These are phyloP conservation scores for Craseonycteris thonglongyai DNA, from an alignment of 2,113 vertebrate species.

Conservation along the genomic window DNA sequence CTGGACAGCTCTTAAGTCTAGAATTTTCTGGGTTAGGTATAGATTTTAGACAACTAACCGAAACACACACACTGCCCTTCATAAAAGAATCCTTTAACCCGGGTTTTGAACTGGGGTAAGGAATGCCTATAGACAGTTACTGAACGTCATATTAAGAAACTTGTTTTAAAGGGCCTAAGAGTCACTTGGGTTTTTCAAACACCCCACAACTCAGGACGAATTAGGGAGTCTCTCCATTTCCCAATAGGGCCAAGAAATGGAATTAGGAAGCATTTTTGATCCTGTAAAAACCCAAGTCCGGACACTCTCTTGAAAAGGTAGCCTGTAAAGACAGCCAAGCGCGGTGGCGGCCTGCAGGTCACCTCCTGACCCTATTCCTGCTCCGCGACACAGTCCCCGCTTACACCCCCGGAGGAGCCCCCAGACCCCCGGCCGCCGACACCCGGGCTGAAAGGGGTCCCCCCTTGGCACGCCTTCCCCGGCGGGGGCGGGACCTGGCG, in stretches of 20 bases:
- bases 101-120: not conserved
- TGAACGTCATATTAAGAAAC: not conserved
- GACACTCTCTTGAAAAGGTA: not conserved
- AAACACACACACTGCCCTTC: not conserved
- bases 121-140: not conserved
- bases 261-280: not conserved
- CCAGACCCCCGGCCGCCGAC: not conserved
- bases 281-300: not conserved
- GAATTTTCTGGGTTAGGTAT: not conserved
- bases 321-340: not conserved
- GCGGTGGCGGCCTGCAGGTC: not conserved
- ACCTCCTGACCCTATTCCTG: not conserved
- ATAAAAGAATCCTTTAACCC: not conserved
- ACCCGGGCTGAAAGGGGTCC: not conserved
- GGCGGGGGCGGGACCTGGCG: not conserved
- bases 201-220: not conserved
- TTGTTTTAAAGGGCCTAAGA: not conserved
- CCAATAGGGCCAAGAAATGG: not conserved
- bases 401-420: not conserved
- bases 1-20: not conserved
- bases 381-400: not conserved
- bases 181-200: not conserved
- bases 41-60: not conserved
- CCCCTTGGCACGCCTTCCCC: fast-evolving
- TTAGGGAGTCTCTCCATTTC: not conserved